Evolutionary conservation across 2,113 vertebrate genomes (phyloP).

Genomic region (Prolemur simus): DNA sequence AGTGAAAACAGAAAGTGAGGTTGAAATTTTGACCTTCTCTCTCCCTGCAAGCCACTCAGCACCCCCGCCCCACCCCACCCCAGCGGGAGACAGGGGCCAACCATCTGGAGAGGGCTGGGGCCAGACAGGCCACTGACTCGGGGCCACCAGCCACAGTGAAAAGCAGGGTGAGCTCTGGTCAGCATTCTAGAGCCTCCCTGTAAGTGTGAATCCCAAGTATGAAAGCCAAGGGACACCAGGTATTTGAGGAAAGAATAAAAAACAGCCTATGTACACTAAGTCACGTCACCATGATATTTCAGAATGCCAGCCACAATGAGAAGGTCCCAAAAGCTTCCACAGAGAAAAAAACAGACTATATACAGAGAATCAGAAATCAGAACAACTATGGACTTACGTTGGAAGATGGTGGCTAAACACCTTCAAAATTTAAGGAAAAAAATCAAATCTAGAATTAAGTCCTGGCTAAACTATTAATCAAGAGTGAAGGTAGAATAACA

Average conservation of each 20-base stretch:
- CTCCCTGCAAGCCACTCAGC: not conserved
- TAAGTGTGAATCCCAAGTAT: not conserved
- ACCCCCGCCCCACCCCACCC: no score
- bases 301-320: not conserved
- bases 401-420: not conserved
- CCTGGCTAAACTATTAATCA: not conserved
- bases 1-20: not conserved
- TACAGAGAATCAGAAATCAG: not conserved
- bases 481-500: not conserved
- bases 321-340: not conserved
- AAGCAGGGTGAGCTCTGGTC: not conserved
- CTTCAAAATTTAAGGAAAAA: conserved; percentile 4
- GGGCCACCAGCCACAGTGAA: not conserved
- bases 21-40: not conserved
- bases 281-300: not conserved
- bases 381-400: not conserved
- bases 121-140: not conserved
- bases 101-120: not conserved
- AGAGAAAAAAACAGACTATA: not conserved
- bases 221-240: not conserved
- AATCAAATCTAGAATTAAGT: not conserved
- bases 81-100: not conserved
- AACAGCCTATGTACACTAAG: not conserved
- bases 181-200: not conserved
- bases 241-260: not conserved